A percentile compares a stretch with the other conserved stretches of the same genome.
Conservation (phyloP, 2,797 vertebrate genomes). For the Aselliscus stoliczkanus region DNA sequence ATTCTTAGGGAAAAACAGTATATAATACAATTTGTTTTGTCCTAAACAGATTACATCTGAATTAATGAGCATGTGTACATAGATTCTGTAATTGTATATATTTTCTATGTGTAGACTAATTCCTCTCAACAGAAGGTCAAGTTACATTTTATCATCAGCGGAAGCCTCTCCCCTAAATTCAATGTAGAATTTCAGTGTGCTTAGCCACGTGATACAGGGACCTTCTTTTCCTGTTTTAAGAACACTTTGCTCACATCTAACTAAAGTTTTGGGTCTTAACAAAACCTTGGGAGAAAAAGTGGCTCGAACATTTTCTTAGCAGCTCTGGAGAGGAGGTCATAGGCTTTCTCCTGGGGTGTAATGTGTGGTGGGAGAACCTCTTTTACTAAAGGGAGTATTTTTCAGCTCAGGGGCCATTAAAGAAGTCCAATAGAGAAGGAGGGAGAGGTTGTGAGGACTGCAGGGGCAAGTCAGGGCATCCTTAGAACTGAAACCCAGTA, state of each 20-base stretch:
- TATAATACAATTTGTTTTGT: neutral
- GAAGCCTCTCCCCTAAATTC: neutral
- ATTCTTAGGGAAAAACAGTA: neutral
- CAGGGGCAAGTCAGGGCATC: neutral
- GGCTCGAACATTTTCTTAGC: neutral
- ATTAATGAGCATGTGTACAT: neutral
- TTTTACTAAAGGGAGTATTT: neutral
- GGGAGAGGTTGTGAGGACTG: neutral
- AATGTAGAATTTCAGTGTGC: neutral
- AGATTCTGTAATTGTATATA: neutral
- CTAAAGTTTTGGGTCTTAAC: neutral
- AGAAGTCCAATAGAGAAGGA: neutral
- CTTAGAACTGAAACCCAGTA: too few relatives aligned
- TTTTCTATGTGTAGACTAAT: neutral
- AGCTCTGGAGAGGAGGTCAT: neutral
- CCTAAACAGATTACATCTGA: neutral
- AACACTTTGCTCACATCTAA: neutral
- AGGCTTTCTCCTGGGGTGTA: fast-evolving
- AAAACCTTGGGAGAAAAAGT: neutral
- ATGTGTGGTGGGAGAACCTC: neutral
- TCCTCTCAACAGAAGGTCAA: neutral
- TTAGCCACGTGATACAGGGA: neutral
- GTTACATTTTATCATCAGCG: neutral
- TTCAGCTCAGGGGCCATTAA: neutral
- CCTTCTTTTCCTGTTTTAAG: neutral